Evolutionary conservation across 2,113 vertebrate species (phyloP).

Genomic region (Copsychus sechellarum): DNA sequence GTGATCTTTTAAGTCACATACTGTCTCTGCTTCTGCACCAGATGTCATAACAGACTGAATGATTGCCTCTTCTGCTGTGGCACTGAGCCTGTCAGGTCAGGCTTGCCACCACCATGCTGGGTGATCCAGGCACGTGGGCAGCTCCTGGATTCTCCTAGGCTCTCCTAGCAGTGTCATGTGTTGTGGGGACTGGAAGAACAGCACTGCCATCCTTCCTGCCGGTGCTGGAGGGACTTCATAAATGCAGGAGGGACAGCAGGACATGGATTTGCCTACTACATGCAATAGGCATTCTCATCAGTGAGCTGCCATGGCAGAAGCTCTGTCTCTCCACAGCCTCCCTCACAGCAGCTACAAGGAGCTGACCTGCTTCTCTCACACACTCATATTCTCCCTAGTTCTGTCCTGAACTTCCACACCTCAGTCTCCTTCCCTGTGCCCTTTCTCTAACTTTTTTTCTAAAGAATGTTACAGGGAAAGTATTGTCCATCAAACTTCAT

Average conservation of each 20-base stretch:
- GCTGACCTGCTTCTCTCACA: not conserved
- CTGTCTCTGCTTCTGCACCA: not conserved
- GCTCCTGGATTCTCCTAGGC: not conserved
- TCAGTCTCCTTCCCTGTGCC: not conserved
- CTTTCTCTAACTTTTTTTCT: not conserved
- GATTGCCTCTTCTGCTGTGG: not conserved
- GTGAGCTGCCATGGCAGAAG: not conserved
- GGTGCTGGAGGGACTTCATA: not conserved
- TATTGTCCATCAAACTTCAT: not conserved
- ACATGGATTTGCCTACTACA: accelerated
- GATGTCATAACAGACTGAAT: accelerated
- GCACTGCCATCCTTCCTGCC: not conserved
- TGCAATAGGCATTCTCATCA: accelerated
- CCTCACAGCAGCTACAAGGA: not conserved
- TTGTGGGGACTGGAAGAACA: not conserved
- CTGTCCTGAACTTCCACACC: not conserved
- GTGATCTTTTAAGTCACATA: not conserved
- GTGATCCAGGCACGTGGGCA: accelerated
- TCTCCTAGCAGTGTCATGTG: not conserved
- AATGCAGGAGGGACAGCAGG: not conserved
- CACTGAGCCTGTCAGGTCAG: not conserved
- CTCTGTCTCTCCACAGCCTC: not conserved
- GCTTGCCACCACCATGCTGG: accelerated
- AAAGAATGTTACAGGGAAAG: not conserved
- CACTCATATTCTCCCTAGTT: accelerated